phyloP scores from a whole-genome alignment of 2,888 invertebrate genomes.

The Eupithecia vulgata region DNA sequence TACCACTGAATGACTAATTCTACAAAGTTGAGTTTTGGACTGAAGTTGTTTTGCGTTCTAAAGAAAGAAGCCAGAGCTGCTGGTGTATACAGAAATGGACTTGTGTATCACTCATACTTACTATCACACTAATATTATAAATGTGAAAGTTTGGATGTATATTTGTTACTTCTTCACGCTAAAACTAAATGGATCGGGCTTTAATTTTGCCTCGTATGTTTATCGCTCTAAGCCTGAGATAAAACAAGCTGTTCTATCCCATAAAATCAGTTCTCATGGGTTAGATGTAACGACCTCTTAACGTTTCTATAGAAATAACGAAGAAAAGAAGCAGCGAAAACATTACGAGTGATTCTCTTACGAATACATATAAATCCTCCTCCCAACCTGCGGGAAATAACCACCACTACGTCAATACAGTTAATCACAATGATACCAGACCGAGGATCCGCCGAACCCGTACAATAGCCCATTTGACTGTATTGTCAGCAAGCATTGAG shows the following conservation, averaged over 20 bases:
- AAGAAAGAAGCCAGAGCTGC: background rate
- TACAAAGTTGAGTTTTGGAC: background rate
- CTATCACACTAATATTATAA: too few relatives aligned
- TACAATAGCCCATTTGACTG: background rate
- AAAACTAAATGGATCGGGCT: too few relatives aligned
- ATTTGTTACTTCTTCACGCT: too few relatives aligned
- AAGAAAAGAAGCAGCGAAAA: background rate
- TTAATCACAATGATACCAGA: background rate
- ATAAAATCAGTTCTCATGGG: too few relatives aligned
- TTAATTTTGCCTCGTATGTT: too few relatives aligned
- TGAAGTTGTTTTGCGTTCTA: background rate
- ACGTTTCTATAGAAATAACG: too few relatives aligned
- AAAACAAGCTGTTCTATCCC: too few relatives aligned
- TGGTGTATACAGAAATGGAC: background rate
- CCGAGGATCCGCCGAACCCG: background rate
- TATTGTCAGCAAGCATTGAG: background rate
- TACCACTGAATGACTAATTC: background rate
- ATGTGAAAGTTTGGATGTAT: too few relatives aligned
- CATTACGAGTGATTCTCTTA: too few relatives aligned
- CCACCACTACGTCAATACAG: conserved; percentile 1
- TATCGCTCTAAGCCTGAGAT: too few relatives aligned
- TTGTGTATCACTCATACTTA: too few relatives aligned
- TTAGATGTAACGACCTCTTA: too few relatives aligned
- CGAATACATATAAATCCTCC: background rate
- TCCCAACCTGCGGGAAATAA: background rate